phyloP scores from a whole-genome alignment of 1,140 invertebrate species.

The Pristionchus pacificus region DNA sequence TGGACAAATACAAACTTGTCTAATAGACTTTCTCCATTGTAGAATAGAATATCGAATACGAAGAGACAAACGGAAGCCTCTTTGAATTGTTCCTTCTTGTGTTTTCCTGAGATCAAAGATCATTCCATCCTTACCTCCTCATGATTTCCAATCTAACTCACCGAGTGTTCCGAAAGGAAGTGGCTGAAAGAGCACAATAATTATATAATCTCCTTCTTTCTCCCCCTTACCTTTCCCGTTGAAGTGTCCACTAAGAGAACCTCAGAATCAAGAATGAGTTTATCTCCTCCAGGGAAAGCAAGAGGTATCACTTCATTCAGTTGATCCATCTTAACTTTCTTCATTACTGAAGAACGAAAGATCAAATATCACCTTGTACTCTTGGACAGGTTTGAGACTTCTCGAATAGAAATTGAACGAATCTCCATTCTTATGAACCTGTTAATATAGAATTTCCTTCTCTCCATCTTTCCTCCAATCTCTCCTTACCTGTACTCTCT shows the following conservation, averaged over 20 bases:
- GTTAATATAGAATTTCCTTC: too few species aligned
- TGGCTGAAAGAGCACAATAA: too few species aligned
- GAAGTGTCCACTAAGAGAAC: conserved; percentile 8
- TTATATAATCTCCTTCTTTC: too few species aligned
- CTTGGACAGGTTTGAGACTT: conserved; percentile 15
- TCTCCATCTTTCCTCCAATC: too few species aligned
- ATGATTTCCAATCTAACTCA: conserved; percentile 1
- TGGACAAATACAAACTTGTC: conserved; percentile 2
- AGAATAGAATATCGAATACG: conserved; percentile 16
- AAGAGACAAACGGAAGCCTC: conserved; percentile 9
- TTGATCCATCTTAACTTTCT: neutral
- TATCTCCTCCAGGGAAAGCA: conserved; percentile 10
- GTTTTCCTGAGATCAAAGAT: neutral
- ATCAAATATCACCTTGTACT: conserved; percentile 7
- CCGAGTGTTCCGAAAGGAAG: conserved; percentile 13
- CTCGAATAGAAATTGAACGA: conserved; percentile 9
- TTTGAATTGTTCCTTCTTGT: neutral
- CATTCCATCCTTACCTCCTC: conserved; percentile 7
- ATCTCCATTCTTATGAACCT: conserved; percentile 14
- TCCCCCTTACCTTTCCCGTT: too few species aligned
- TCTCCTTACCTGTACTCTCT: conserved; percentile 14
- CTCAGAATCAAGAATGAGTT: conserved; percentile 15
- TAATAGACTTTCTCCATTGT: conserved; percentile 9
- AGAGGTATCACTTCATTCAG: neutral
- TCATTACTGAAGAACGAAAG: neutral